Evolutionary conservation across 1,140 invertebrate species (phyloP).

Genomic region (Rhopalosiphum padi): DNA sequence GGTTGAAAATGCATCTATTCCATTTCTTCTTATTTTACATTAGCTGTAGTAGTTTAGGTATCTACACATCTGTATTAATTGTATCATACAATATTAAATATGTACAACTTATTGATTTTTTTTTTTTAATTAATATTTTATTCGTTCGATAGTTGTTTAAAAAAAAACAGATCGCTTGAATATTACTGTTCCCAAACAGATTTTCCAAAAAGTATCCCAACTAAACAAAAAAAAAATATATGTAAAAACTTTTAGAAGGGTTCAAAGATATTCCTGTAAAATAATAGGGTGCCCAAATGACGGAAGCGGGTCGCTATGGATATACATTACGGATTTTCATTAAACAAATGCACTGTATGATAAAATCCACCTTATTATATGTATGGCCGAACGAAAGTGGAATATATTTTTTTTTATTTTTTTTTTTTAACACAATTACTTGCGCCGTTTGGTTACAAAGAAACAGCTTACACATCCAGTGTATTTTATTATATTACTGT

Average conservation of each 20-base stretch:
- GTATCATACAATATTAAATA: not conserved
- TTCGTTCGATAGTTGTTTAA: not conserved
- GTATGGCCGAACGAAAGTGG: not conserved
- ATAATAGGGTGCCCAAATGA: not conserved
- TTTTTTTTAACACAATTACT: not conserved
- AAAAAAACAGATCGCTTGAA: not conserved
- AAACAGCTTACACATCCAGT: not conserved
- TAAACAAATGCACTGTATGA: not conserved
- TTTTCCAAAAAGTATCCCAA: not conserved
- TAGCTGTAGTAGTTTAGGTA: not conserved
- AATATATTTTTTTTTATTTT: not conserved
- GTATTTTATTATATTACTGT: not conserved
- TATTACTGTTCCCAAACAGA: not conserved
- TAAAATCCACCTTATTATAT: not conserved
- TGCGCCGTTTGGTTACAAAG: not conserved
- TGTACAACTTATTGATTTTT: not conserved
- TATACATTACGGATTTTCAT: not conserved
- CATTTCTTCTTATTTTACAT: not conserved
- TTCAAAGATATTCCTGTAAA: not conserved
- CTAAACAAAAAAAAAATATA: not conserved
- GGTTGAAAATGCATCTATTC: not conserved
- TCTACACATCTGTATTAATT: not conserved
- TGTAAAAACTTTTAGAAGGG: not conserved
- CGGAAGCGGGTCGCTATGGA: not conserved
- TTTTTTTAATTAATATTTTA: not conserved